Base-by-base conservation (phyloP, 2,113 vertebrate genomes). In the Trogon surrucura region DNA sequence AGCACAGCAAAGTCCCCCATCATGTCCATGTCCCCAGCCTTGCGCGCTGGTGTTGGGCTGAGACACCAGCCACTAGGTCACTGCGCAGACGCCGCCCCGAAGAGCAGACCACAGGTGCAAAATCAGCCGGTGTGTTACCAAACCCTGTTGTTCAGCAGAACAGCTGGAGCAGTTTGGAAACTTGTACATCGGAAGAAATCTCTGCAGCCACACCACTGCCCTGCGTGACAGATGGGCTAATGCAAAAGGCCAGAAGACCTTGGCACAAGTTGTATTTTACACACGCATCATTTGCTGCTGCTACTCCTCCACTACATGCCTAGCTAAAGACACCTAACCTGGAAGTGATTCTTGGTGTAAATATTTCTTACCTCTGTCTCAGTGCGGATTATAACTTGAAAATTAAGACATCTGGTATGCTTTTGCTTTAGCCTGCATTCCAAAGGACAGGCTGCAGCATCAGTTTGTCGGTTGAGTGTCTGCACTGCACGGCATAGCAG, bases 401-500 rank as follows among this genome's bases (percentile, higher is more conserved):
- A 73, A 70, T 48, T 29, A 69, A 53, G 67, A 29, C 1, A 2
- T 13, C n/a, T 56, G 36, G 27, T 51, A 74, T 1, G 1, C 74
- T 74, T 79, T 70, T 1, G 1, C 34, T 80, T 65, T 19, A 92
- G 66, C 22, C 48, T 72, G 20, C 22, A 75, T 80, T 73, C 69
- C 72, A 25, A 78, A 95, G 60, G 41, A 50, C 72, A 50, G 51
- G 47, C 54, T 80, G 67, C 83, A 85, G 56, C 80, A 89, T 5
- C 34, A 15, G 47, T 51, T 84, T 8, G 1, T 26, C 66, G 53
- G 20, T 41, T 65, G 41, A 14, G 12, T 45, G 88, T 67, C 56
- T 56, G 30, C 3, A 2, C 3, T 6, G 65, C 62, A 18, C 0
- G 4, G 60, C 14, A 2, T 0, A 0, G 58, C 38, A 34, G 45